Conservation (phyloP, 2,113 vertebrate genomes). For the Donacobius atricapilla region DNA sequence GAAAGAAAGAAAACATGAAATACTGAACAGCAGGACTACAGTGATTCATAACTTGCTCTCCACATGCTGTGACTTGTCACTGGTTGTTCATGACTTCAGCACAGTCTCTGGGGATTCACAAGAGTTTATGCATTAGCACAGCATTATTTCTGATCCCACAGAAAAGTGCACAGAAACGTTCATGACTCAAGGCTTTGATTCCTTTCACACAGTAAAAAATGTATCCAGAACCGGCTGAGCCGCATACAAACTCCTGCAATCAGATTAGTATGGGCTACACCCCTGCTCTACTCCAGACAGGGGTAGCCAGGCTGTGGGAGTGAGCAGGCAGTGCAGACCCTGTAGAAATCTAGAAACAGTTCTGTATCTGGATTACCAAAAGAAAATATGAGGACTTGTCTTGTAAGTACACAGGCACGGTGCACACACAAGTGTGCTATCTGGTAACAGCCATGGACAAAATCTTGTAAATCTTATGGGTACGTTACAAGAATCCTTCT, state of each 20-base stretch:
- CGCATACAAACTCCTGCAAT: neutral
- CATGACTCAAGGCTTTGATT: neutral
- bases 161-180: neutral
- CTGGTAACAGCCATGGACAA: neutral
- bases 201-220: neutral
- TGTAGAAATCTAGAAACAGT: rapidly evolving
- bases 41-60: constrained; percentile 20
- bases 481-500: neutral
- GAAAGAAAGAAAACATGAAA: neutral
- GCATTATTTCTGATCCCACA: constrained; percentile 15
- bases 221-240: neutral
- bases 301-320: neutral
- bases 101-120: constrained; percentile 2
- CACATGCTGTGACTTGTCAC: constrained; percentile 17
- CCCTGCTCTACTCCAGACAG: neutral
- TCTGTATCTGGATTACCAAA: neutral
- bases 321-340: rapidly evolving
- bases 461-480: neutral
- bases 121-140: constrained; percentile 32
- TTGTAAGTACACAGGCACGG: neutral
- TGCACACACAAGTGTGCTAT: rapidly evolving
- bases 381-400: neutral
- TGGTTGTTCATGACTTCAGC: constrained; percentile 34
- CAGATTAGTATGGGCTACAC: neutral
- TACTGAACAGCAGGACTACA: neutral